Base-by-base conservation (phyloP, 37 sponge, comb jelly and placozoan genomes). In the Mnemiopsis leidyi region DNA sequence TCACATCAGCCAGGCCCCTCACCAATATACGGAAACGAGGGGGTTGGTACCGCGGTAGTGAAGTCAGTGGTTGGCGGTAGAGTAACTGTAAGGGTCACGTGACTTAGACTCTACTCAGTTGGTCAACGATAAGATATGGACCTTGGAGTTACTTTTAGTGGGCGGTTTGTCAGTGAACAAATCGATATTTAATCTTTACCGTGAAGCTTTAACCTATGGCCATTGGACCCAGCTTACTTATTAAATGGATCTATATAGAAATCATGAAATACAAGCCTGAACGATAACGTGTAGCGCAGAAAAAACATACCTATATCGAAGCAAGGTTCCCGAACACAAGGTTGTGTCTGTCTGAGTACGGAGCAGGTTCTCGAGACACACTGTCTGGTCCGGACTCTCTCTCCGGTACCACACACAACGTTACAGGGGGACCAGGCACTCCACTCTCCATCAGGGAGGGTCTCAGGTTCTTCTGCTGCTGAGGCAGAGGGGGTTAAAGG, bases 391-490 rank as follows among this genome's bases (percentile, higher is more conserved):
- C 75, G 61, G 61, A 69, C 29, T 25, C 73, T 36, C 82, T 35
- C 29, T 29, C 82, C 82, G 7, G 82, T 16, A 29, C 82, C 82
- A 31, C 82, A 79, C 36, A 79, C 38, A 5, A 79, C 82, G 29
- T 79, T 33, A 35, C 82, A 79, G 7, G 35, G 36, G 16, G 37
- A 31, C 82, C 82, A 79, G 20, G 28, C 82, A 79, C 36, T 32
- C 82, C 82, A 79, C 82, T 79, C 82, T 23, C 2, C 82, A 31
- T 31, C 82, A 23, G 23, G 9, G 9, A 29, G 2, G 0, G 36
- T 35, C 7, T 16, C 36, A 23, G 28, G 7, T 20, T 35, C 36
- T 21, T 29, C 36, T 69, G 73, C 73, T 69, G 73, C 21, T 16
- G 73, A 69, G 21, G 13, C 13, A 13, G 5, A 5, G 13, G 61